Base-by-base conservation (phyloP, 1,140 invertebrate species). In the Brachionus sp. region DNA sequence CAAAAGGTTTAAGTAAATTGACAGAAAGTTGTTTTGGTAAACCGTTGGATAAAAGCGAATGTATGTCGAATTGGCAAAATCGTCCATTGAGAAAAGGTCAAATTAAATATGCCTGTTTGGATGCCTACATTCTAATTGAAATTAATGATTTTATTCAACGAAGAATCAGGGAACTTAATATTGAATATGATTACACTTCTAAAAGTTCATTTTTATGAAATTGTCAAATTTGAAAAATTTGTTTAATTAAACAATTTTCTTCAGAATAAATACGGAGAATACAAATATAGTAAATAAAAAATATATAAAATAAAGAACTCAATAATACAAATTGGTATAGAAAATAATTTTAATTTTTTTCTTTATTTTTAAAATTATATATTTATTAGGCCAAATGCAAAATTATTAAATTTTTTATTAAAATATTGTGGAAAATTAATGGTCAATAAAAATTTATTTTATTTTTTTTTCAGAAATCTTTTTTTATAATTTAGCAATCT, bases 11-110 rank as follows among this genome's bases (percentile, higher is more conserved):
- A 25, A 80, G 77, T 44, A 66, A 66, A 80, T 62, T 80, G 13
- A 66, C 62, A 23, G 37, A 80, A 7, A 42, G 23, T 23, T 37
- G 35, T 12, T 80, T 80, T 66, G 77, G 77, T 10, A 80, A 80
- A 42, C 50, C 77, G 13, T 66, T 80, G 25, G 77, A 80, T 62
- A 80, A 80, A 50, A 57, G 77, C 23, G 77, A 80, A n/a, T 80
- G 77, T 13, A 62, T 80, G 62, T 80, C 77, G 33, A 66, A 80
- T 66, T 80, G 77, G 77, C 35, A 66, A 39, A 57, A 66, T 62
- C 19, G 50, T 42, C 77, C 77, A 57, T 44, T 80, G 37, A 39
- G 77, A 80, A 39, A 62, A 16, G 50, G 37, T 12, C 77, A 80
- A 80, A 62, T 80, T 3, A 66, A 23, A 66, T 80, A 80, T 25